Percentiles rank a stretch among this genome's conserved stretches.
These are phyloP conservation scores for Drosophila siamana DNA, from an alignment of 2,888 invertebrate species.

Conservation along the genomic window DNA sequence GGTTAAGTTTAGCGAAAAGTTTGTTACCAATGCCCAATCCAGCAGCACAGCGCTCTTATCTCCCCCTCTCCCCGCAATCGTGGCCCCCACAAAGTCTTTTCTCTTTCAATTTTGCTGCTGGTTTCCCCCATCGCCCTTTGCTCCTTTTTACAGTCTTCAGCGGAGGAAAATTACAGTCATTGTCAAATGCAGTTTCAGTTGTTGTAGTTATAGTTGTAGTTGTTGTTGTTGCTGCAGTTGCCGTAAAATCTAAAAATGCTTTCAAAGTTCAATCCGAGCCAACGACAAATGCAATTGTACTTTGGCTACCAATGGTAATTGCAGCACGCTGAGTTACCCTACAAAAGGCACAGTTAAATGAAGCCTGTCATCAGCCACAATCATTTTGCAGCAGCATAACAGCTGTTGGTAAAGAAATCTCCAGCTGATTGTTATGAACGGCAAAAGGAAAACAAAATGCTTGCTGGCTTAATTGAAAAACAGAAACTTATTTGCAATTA, in stretches of 20 bases:
- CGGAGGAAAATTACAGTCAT: constrained; percentile 66
- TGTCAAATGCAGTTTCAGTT: constrained; percentile 65
- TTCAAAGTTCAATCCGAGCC: constrained; percentile 55
- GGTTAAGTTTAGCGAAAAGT: constrained; percentile 59
- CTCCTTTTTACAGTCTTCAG: constrained; percentile 29
- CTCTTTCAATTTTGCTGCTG: constrained; percentile 27
- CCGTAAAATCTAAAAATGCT: constrained; percentile 55
- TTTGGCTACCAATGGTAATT: not conserved
- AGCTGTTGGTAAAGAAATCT: no score
- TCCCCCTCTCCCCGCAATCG: not conserved
- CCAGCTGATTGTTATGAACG: no score
- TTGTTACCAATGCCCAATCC: constrained; percentile 30
- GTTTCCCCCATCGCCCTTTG: constrained; percentile 22
- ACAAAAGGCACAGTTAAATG: not conserved
- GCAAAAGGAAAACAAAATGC: not conserved
- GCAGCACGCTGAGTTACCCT: constrained; percentile 16
- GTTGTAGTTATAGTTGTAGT: not conserved
- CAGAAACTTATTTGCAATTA: no score
- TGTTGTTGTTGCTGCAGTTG: constrained; percentile 14
- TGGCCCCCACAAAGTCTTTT: constrained; percentile 21
- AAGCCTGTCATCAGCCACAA: not conserved
- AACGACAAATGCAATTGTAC: constrained; percentile 34
- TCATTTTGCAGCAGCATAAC: not conserved
- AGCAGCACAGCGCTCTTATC: not conserved
- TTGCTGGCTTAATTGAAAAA: no score